These are phyloP conservation scores for Mionectes macconnelli DNA, from an alignment of 2,113 vertebrate genomes.

Conservation along the genomic window DNA sequence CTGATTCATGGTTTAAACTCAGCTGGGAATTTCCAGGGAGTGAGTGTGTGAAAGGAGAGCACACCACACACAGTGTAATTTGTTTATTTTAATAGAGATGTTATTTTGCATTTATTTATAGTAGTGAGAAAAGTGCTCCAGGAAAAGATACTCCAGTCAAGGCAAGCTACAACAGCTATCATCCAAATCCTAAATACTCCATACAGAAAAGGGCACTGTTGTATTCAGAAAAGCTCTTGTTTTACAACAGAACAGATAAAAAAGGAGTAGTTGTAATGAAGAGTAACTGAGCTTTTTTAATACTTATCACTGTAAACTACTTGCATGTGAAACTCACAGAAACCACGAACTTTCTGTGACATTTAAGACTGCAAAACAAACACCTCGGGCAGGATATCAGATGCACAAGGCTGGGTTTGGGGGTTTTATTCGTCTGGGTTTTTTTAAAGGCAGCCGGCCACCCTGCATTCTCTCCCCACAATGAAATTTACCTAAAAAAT, in stretches of 20 bases:
- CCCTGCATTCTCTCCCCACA: not conserved
- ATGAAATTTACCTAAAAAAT: not conserved
- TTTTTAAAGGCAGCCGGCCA: not conserved
- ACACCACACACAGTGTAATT: accelerated
- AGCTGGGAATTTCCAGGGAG: not conserved
- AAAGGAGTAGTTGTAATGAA: not conserved
- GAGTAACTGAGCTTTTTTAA: not conserved
- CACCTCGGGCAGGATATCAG: not conserved
- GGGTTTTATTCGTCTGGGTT: not conserved
- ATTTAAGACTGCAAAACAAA: not conserved
- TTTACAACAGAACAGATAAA: not conserved
- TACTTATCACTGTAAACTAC: not conserved
- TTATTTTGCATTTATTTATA: conserved; percentile 41
- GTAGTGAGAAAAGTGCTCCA: conserved; percentile 22
- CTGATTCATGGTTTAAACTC: not conserved
- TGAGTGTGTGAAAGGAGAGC: accelerated
- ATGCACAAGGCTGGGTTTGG: accelerated
- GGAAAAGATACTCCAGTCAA: conserved; percentile 1
- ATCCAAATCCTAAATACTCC: not conserved
- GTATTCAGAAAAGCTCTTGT: not conserved
- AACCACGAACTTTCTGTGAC: not conserved
- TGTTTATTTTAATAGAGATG: conserved; percentile 43
- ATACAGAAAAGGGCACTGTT: not conserved
- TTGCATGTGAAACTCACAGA: not conserved
- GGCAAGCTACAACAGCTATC: not conserved